Evolutionary conservation across 2,888 invertebrate species (phyloP), one percentile per base, ranked within the genome.

Genomic region (Nymphalis polychloros): DNA sequence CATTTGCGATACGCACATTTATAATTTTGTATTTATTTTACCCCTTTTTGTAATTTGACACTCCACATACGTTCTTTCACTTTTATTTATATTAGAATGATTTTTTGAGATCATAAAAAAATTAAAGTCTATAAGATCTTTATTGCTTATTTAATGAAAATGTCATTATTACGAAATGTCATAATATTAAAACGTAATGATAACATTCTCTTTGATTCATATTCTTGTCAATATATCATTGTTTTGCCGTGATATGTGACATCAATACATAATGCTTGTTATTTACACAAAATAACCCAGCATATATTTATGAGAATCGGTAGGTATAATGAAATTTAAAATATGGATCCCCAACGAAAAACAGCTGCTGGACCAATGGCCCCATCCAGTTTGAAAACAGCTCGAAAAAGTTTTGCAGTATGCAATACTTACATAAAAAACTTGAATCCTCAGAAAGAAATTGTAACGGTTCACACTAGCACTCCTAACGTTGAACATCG

Each of bases 331-430:
- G 70, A 57, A 63, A 66, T 61, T 48, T 48, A 52, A 35, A 52
- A 64, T 57, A 89, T 90, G 90, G 87, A 90, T 69, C 89, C 87
- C 59, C 85, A 84, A 74, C 84, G 90, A 72, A 86, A 81, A 81
- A 72, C 75, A 27, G 61, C 67, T 46, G 81, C 90, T 17, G 90
- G 89, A 1, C 90, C 90, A 41, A 84, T 89, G 83, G 83, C 89
- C 23, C 74, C 81, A 41, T 79, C 83, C 65, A 88, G 85, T 75
- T 62, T 81, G 47, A 83, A 80, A 73, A 63, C 77, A 53, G 81
- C 86, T 2, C 78, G 81, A n/a, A 91, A 90, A 77, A 87, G 82
- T 74, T 80, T 81, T 70, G 83, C 82, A 20, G 75, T 84, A 35
- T 78, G 78, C 19, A 81, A 80, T 69, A 78, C 81, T 46, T 81